A percentile compares a stretch with the other conserved stretches of the same genome.
phyloP scores from a whole-genome alignment of 1,140 invertebrate species.

The Argopecten irradians region DNA sequence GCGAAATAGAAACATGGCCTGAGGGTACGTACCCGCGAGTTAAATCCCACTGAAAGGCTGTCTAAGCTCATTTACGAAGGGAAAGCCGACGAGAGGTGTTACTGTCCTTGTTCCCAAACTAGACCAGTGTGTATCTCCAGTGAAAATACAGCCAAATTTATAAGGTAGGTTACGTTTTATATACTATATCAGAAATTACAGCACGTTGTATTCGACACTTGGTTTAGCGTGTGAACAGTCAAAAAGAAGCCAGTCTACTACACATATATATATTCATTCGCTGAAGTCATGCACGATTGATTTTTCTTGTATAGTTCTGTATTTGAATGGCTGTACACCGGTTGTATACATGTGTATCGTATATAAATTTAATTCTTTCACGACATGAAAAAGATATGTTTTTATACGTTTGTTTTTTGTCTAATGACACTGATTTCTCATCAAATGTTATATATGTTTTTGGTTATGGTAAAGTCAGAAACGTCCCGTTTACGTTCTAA shows the following conservation, averaged over 20 bases:
- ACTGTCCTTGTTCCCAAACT: background rate
- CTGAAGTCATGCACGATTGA: background rate
- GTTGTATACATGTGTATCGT: too few species aligned
- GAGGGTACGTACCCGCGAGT: slow-evolving; percentile 53
- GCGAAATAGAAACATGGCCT: slow-evolving; percentile 51
- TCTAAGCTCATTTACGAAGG: slow-evolving; percentile 44
- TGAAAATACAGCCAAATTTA: background rate
- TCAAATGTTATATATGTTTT: too few species aligned
- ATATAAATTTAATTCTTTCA: too few species aligned
- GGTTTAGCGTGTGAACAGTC: background rate
- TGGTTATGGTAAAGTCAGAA: background rate
- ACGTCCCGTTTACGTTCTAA: background rate
- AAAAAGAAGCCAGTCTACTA: background rate
- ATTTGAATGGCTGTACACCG: background rate
- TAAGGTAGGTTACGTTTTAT: background rate
- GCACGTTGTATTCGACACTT: background rate
- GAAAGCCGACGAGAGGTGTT: slow-evolving; percentile 39
- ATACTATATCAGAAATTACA: background rate
- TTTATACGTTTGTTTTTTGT: background rate
- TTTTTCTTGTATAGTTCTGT: slow-evolving; percentile 5
- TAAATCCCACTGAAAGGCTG: slow-evolving; percentile 31
- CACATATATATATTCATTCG: too few species aligned
- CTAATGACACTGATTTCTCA: too few species aligned
- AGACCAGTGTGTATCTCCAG: background rate
- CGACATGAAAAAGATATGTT: too few species aligned